Evolutionary conservation across 2,113 vertebrate species (phyloP).

Genomic region (Puntigrus tetrazona): DNA sequence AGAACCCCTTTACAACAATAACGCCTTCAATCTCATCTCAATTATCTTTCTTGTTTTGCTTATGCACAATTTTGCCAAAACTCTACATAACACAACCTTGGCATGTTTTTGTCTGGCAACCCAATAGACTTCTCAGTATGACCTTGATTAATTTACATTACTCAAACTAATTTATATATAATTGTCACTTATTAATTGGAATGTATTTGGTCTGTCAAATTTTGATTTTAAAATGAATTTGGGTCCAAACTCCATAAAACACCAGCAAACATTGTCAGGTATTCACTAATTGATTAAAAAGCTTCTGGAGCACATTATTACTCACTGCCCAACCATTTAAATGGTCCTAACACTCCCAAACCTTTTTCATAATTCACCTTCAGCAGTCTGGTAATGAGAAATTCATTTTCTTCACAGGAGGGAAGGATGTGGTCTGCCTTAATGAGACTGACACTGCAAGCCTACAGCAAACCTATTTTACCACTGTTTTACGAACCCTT

Average conservation of each 20-base stretch:
- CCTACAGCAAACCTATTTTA: background rate
- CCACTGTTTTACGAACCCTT: background rate
- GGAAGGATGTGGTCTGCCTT: slow-evolving; percentile 23
- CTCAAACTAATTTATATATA: background rate
- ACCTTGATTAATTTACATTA: background rate
- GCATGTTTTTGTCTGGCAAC: background rate
- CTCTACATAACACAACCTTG: background rate
- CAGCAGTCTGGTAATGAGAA: slow-evolving; percentile 41
- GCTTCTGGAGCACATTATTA: background rate
- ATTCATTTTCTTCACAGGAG: slow-evolving; percentile 43
- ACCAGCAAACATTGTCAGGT: background rate
- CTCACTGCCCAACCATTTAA: slow-evolving; percentile 8
- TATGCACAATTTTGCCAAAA: background rate
- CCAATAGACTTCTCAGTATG: background rate
- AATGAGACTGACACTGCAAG: slow-evolving; percentile 17
- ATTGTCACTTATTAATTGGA: background rate
- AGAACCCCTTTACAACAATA: background rate
- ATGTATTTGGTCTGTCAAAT: background rate
- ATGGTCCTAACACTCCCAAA: background rate
- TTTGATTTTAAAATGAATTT: background rate
- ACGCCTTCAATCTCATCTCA: background rate
- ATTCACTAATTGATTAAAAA: slow-evolving; percentile 9
- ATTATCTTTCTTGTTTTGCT: background rate
- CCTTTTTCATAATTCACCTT: background rate
- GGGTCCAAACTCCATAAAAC: background rate